phyloP scores from a whole-genome alignment of 2,113 vertebrate species.

The Nothobranchius kuhntae region DNA sequence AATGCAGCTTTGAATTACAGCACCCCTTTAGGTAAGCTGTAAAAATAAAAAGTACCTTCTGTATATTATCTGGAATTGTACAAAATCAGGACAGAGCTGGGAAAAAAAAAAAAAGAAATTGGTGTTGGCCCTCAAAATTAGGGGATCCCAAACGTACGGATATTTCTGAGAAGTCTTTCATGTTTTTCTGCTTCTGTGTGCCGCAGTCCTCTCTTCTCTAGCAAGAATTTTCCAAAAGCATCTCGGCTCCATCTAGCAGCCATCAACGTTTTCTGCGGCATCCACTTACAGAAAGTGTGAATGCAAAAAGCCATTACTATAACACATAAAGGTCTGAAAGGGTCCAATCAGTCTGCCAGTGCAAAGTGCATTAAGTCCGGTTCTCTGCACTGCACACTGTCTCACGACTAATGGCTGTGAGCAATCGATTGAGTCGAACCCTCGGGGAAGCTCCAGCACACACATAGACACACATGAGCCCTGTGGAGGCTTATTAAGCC shows the following conservation, averaged over 20 bases:
- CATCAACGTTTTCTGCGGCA: constrained; percentile 2
- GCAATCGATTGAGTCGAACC: constrained; percentile 37
- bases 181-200: background rate
- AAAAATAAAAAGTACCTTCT: no score
- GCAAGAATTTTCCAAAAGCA: background rate
- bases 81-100: no score
- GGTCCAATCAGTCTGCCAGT: constrained; percentile 32
- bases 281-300: constrained; percentile 13
- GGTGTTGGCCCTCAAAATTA: background rate
- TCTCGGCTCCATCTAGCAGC: background rate
- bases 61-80: no score
- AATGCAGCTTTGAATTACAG: no score
- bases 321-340: constrained; percentile 34
- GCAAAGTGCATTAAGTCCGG: constrained; percentile 45
- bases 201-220: background rate
- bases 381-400: constrained; percentile 22
- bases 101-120: no score
- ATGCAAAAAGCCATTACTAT: constrained; percentile 26
- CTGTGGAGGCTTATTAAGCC: constrained; percentile 29
- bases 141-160: background rate
- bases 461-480: constrained; percentile 13
- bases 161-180: background rate
- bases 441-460: constrained; percentile 7
- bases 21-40: no score
- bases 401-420: constrained; percentile 51